A percentile compares a stretch with the other conserved stretches of the same genome.
Conservation (phyloP, 2,797 vertebrate species). For the Spinibarbus caldwelli region DNA sequence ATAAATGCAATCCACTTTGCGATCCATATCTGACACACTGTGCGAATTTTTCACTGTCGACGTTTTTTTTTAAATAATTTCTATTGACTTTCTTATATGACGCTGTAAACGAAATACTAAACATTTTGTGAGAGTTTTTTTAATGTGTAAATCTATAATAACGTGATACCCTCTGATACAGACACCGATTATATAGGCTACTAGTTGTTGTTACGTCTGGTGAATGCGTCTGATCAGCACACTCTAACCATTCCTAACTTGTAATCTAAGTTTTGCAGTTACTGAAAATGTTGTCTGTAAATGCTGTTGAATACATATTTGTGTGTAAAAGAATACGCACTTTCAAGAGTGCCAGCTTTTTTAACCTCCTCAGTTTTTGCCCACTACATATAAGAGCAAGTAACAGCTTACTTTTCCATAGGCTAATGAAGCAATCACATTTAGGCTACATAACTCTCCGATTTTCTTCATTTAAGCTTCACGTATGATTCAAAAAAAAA, state of each 20-base stretch:
- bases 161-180: neutral
- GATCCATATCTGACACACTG: neutral
- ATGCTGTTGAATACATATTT: neutral
- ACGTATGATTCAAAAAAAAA: neutral
- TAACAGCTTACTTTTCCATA: neutral
- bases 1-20: conserved; percentile 23
- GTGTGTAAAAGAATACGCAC: neutral
- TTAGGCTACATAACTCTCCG: neutral
- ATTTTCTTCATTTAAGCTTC: neutral
- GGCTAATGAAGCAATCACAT: neutral
- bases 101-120: neutral
- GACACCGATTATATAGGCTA: neutral
- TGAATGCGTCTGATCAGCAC: neutral
- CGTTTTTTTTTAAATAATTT: neutral
- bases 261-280: neutral
- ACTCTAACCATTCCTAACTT: neutral
- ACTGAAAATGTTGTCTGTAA: neutral
- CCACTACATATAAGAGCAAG: neutral
- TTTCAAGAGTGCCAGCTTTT: neutral
- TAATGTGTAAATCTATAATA: neutral
- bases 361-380: neutral
- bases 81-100: neutral
- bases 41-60: neutral
- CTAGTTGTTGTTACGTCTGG: neutral
- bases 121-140: neutral